Evolutionary conservation across 2,888 invertebrate species (phyloP).

Genomic region (Gymnosoma rotundatum): DNA sequence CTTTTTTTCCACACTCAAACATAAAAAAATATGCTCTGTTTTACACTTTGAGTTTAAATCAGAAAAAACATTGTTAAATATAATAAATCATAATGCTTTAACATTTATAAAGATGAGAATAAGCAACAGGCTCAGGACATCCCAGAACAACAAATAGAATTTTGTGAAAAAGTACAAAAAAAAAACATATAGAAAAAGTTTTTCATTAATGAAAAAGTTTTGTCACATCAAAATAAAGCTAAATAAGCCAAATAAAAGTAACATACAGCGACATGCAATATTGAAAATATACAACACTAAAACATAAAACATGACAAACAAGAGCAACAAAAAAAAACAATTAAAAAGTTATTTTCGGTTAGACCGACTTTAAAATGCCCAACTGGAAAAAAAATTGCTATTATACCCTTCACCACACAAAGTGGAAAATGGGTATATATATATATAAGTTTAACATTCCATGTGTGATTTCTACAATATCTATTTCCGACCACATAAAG

Average conservation of each 20-base stretch:
- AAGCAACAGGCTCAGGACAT: constrained; percentile 51
- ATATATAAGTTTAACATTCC: too few species aligned
- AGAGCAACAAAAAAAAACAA: neutral
- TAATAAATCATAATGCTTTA: constrained; percentile 49
- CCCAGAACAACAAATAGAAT: neutral
- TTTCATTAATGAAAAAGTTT: constrained; percentile 70
- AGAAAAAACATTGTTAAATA: constrained; percentile 22
- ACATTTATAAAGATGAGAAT: constrained; percentile 54
- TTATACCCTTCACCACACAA: too few species aligned
- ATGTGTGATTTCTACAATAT: too few species aligned
- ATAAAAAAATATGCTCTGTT: constrained; percentile 21
- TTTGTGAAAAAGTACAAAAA: constrained; percentile 9
- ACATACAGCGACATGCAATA: constrained; percentile 53
- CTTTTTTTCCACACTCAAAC: constrained; percentile 19
- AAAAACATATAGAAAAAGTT: constrained; percentile 52
- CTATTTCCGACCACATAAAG: too few species aligned
- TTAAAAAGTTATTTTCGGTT: neutral
- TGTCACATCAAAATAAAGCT: constrained; percentile 69
- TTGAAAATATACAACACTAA: constrained; percentile 42
- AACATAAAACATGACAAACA: constrained; percentile 20
- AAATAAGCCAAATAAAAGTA: constrained; percentile 69
- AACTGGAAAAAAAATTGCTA: neutral
- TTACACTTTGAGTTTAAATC: constrained; percentile 15
- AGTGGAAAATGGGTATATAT: too few species aligned
- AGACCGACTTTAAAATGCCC: neutral